Conservation (phyloP, 2,797 vertebrate species). For the Alcedo atthis region DNA sequence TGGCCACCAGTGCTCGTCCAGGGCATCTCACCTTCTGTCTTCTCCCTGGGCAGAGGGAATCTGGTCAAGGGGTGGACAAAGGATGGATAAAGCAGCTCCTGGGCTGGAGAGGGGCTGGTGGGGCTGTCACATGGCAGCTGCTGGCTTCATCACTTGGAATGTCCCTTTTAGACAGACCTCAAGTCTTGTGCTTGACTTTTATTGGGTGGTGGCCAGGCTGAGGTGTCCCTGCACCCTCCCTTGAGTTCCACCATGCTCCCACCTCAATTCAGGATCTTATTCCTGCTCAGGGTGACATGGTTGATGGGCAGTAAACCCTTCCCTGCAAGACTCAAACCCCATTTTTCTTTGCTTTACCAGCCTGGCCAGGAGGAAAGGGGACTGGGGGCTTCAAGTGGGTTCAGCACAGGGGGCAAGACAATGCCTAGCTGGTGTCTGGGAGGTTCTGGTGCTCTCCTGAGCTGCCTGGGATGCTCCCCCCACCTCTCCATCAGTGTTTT, state of each 20-base stretch:
- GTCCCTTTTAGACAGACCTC: not conserved
- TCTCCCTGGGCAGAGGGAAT: not conserved
- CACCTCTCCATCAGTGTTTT: not conserved
- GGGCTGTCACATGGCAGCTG: not conserved
- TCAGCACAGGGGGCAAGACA: not conserved
- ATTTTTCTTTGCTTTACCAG: not conserved
- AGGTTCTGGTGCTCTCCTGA: not conserved
- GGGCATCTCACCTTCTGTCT: not conserved
- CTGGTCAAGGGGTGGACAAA: not conserved
- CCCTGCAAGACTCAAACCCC: too few species aligned
- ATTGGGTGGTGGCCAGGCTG: fast-evolving
- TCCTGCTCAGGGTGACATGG: fast-evolving
- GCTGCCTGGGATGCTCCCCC: not conserved
- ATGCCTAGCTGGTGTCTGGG: not conserved
- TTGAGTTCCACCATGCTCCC: fast-evolving
- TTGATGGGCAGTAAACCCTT: not conserved
- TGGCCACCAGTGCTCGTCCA: not conserved
- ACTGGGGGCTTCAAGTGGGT: not conserved
- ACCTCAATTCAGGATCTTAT: not conserved
- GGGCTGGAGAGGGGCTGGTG: not conserved
- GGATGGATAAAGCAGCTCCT: not conserved
- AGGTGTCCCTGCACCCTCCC: not conserved
- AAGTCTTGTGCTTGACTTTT: not conserved
- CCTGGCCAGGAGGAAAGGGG: not conserved
- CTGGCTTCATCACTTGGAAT: fast-evolving